Evolutionary conservation across 2,888 invertebrate species (phyloP).

Genomic region (Chironomus riparius): DNA sequence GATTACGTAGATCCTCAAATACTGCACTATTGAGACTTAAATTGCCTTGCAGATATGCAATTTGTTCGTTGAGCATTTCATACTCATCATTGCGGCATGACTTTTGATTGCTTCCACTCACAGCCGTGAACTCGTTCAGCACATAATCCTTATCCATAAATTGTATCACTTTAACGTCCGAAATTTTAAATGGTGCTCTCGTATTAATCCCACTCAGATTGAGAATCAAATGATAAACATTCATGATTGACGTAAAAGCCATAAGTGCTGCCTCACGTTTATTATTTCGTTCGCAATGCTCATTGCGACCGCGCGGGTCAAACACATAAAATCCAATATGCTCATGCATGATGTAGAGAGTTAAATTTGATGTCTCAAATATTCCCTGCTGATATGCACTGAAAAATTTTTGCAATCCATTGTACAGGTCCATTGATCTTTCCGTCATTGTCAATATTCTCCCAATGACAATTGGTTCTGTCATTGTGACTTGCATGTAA

Average conservation of each 20-base stretch:
- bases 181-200: conserved; percentile 6
- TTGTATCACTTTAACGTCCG: background rate
- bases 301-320: conserved; percentile 46
- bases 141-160: background rate
- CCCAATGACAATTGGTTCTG: conserved; percentile 7
- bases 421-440: conserved; percentile 39
- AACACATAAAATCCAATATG: conserved; percentile 52
- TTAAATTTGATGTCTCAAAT: conserved; percentile 40
- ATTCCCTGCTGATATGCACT: conserved; percentile 47
- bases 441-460: conserved; percentile 5
- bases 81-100: conserved; percentile 46
- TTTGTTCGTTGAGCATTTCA: conserved; percentile 47
- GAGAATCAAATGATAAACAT: conserved; percentile 37
- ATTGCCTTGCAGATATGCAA: conserved; percentile 49
- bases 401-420: conserved; percentile 50
- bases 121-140: background rate
- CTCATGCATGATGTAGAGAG: conserved; percentile 50
- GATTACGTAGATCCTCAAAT: conserved; percentile 49
- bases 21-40: conserved; percentile 51
- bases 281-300: conserved; percentile 34
- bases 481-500: conserved; percentile 5
- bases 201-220: conserved; percentile 33
- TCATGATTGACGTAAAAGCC: conserved; percentile 34
- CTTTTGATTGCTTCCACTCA: background rate
- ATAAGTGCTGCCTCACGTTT: conserved; percentile 48